Conservation (phyloP, 2,113 vertebrate species). For the Hypomesus transpacificus region DNA sequence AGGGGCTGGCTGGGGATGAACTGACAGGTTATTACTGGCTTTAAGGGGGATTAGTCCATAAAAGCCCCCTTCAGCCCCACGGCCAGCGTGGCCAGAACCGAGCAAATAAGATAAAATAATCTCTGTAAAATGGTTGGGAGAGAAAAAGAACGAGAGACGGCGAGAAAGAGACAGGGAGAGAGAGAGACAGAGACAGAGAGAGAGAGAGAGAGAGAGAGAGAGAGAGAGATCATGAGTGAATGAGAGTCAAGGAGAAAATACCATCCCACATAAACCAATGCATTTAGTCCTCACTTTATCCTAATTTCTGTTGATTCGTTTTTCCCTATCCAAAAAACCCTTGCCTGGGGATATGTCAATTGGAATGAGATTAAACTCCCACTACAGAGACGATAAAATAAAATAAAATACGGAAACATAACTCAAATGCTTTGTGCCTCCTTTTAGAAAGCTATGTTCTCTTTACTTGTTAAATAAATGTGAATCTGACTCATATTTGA, state of each 20-base stretch:
- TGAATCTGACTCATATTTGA: constrained; percentile 64
- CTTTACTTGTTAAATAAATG: constrained; percentile 60
- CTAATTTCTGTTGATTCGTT: constrained; percentile 65
- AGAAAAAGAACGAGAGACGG: constrained; percentile 10
- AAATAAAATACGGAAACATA: constrained; percentile 53
- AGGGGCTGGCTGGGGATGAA: constrained; percentile 65
- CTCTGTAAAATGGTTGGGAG: constrained; percentile 59
- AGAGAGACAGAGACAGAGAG: constrained; percentile 15
- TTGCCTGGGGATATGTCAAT: constrained; percentile 65
- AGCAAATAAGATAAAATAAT: constrained; percentile 73
- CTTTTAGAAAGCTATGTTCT: constrained; percentile 54
- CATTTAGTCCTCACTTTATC: constrained; percentile 55
- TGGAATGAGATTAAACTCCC: constrained; percentile 76
- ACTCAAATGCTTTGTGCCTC: constrained; percentile 64
- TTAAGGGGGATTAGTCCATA: constrained; percentile 76
- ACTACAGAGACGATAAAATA: constrained; percentile 56
- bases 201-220: constrained; percentile 14
- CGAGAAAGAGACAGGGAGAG: constrained; percentile 28
- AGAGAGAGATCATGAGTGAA: constrained; percentile 24
- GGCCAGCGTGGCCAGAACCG: constrained; percentile 60
- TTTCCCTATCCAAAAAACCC: constrained; percentile 34
- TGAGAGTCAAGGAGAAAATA: constrained; percentile 35
- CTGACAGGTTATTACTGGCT: constrained; percentile 80
- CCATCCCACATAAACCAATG: constrained; percentile 39
- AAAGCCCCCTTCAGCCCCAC: constrained; percentile 67